Conservation (phyloP, 2,888 invertebrate genomes). For the Drosophila subquinaria region DNA sequence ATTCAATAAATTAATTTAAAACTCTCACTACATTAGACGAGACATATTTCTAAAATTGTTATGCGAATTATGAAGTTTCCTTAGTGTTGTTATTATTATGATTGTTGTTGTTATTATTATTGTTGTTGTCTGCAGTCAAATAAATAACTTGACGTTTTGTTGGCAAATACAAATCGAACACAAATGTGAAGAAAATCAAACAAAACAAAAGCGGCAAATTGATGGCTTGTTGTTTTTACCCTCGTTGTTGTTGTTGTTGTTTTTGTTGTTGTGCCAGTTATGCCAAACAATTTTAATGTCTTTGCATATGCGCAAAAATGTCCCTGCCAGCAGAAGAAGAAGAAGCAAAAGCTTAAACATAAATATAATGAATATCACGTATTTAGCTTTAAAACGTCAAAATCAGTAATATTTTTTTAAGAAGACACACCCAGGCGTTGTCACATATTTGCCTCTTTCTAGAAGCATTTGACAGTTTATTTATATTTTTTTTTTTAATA, state of each 20-base stretch:
- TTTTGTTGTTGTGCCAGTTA: slow-evolving; percentile 68
- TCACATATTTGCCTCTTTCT: too few relatives aligned
- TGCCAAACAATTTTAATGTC: slow-evolving; percentile 65
- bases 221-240: slow-evolving; percentile 19
- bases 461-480: too few relatives aligned
- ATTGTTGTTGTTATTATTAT: slow-evolving; percentile 14
- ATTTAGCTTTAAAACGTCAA: slow-evolving; percentile 6
- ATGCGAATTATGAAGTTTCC: slow-evolving; percentile 58
- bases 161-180: slow-evolving; percentile 65
- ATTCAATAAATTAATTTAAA: slow-evolving; percentile 1
- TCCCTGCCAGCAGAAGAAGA: slow-evolving; percentile 41
- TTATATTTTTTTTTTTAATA: too few relatives aligned
- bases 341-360: neutral
- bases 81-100: slow-evolving; percentile 20
- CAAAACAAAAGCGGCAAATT: slow-evolving; percentile 62
- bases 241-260: slow-evolving; percentile 19
- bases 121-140: slow-evolving; percentile 54
- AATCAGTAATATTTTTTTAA: neutral
- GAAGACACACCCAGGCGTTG: slow-evolving; percentile 10
- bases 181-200: slow-evolving; percentile 49
- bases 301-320: slow-evolving; percentile 67
- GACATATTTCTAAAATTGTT: slow-evolving; percentile 58
- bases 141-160: slow-evolving; percentile 74
- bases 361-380: slow-evolving; percentile 15
- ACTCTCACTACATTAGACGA: slow-evolving; percentile 35